A percentile compares a stretch with the other conserved stretches of the same genome.
phyloP scores from a whole-genome alignment of 2,797 vertebrate species.

The Macrochelys suwanniensis region DNA sequence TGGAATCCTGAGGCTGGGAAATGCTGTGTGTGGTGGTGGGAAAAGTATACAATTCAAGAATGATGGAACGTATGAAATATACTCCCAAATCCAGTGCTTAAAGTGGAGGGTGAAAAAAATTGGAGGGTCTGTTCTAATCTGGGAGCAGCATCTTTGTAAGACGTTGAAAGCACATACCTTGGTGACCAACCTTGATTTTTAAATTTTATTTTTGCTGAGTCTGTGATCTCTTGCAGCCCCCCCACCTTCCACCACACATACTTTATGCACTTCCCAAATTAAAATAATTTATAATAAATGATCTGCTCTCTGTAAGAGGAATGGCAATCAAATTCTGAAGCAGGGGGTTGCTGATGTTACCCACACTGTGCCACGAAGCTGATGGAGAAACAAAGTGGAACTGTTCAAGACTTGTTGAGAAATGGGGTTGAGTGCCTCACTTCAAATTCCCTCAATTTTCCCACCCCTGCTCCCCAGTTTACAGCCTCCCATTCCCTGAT shows the following conservation, averaged over 20 bases:
- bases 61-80: background rate
- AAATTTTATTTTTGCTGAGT: background rate
- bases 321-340: background rate
- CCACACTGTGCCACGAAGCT: background rate
- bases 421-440: background rate
- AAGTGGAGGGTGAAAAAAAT: background rate
- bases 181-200: background rate
- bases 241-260: background rate
- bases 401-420: background rate
- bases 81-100: background rate
- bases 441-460: background rate
- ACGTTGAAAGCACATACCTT: background rate
- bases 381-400: background rate
- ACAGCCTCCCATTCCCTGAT: background rate
- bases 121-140: background rate
- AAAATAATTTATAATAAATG: background rate
- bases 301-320: background rate
- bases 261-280: background rate
- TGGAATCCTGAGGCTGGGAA: rapidly evolving
- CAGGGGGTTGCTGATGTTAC: background rate
- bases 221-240: background rate
- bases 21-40: background rate
- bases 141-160: background rate
- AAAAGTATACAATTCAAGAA: background rate
- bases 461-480: background rate